Conservation (phyloP, 2,888 invertebrate genomes). For the Dioctria rufipes region DNA sequence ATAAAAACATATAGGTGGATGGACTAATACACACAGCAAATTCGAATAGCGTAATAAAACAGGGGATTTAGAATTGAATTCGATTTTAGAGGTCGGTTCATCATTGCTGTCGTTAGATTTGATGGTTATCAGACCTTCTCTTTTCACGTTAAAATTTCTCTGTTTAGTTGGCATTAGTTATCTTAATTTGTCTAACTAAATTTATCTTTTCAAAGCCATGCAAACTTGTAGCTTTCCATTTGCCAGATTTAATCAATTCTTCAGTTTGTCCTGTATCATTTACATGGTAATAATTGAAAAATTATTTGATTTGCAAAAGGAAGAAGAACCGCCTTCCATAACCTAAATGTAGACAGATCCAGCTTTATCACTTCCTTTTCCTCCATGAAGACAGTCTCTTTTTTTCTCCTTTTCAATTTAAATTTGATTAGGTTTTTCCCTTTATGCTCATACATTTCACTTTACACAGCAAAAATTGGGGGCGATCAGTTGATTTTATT, state of each 20-base stretch:
- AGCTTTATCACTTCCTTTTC: background rate
- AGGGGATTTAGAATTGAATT: conserved; percentile 52
- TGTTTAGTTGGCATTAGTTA: background rate
- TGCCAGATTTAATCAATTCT: background rate
- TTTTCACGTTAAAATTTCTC: background rate
- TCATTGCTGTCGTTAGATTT: conserved; percentile 51
- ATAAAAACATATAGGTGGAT: background rate
- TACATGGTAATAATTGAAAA: background rate
- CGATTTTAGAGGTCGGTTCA: conserved; percentile 44
- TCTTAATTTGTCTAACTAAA: too few relatives aligned
- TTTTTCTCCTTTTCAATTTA: conserved; percentile 19
- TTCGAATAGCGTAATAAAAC: conserved; percentile 37
- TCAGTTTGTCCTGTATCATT: background rate
- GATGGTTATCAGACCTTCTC: conserved; percentile 23
- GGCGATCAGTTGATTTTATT: conserved; percentile 54
- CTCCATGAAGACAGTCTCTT: background rate
- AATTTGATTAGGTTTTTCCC: conserved; percentile 53
- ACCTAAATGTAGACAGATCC: background rate
- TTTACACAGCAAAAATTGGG: conserved; percentile 50
- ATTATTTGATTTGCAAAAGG: background rate
- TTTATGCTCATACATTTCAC: conserved; percentile 49
- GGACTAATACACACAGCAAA: background rate
- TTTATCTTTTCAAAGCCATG: too few relatives aligned
- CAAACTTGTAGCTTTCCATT: background rate
- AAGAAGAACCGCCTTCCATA: background rate